Conservation (phyloP, 2,888 invertebrate species). For the Lochmaea capreae region DNA sequence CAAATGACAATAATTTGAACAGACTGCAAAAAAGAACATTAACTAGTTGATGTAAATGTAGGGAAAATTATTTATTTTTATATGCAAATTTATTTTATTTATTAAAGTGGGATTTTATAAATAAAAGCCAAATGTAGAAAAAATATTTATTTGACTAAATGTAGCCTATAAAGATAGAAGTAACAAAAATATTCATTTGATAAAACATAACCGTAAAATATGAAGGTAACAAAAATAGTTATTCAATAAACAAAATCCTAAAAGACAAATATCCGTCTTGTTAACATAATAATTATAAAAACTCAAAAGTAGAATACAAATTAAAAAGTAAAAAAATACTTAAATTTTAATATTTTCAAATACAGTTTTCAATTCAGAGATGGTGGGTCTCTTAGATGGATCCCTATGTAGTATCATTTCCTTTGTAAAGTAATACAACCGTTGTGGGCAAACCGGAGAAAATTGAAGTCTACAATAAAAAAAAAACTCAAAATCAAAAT, state of each 20-base stretch:
- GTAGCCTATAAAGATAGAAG: no score
- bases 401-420: not conserved
- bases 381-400: not conserved
- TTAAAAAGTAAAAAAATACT: not conserved
- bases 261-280: not conserved
- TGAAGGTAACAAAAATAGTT: not conserved
- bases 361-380: not conserved
- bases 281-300: not conserved
- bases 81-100: not conserved
- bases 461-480: not conserved
- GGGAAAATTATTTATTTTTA: not conserved
- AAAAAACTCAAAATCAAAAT: not conserved
- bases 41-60: not conserved
- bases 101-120: not conserved
- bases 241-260: no score
- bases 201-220: not conserved
- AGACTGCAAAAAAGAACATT: not conserved
- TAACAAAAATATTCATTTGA: no score
- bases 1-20: not conserved
- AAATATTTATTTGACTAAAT: not conserved
- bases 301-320: not conserved
- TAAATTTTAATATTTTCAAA: not conserved
- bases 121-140: not conserved
- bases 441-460: not conserved
- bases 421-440: not conserved